These are phyloP conservation scores for Pseudachorutes palmiensis DNA, from an alignment of 1,140 invertebrate species.

Conservation along the genomic window DNA sequence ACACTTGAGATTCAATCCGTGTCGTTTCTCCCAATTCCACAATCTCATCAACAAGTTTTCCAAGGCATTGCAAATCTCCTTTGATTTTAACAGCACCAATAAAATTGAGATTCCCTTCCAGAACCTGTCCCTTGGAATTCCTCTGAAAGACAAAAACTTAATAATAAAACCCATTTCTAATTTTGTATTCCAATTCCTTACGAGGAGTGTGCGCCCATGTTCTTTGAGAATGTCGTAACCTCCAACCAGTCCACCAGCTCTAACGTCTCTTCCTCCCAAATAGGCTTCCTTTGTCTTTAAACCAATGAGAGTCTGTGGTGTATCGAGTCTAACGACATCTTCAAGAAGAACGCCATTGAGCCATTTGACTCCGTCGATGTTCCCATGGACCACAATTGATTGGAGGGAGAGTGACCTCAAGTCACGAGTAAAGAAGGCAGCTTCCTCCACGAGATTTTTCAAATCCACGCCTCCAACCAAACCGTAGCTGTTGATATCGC, in stretches of 20 bases:
- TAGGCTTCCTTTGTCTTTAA: not conserved
- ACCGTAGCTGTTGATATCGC: not conserved
- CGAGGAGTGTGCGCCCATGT: conserved; percentile 19
- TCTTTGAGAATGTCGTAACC: conserved; percentile 6
- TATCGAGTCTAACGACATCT: conserved; percentile 1
- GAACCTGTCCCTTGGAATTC: not conserved
- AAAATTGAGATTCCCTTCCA: not conserved
- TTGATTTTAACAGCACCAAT: conserved; percentile 2
- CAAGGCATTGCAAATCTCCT: conserved; percentile 16
- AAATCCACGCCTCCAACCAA: conserved; percentile 3
- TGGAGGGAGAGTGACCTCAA: conserved; percentile 13
- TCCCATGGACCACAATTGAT: not conserved
- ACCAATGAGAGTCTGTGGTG: conserved; percentile 8
- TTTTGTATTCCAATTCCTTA: too few species aligned
- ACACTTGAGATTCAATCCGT: not conserved
- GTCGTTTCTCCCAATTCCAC: not conserved
- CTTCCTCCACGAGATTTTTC: not conserved
- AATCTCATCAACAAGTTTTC: not conserved
- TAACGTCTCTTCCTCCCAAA: conserved; percentile 11
- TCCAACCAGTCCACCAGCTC: conserved; percentile 8
- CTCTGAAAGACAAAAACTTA: conserved; percentile 11
- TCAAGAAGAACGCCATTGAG: conserved; percentile 21
- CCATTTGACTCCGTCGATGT: conserved; percentile 1
- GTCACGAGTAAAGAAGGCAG: conserved; percentile 1
- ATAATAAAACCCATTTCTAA: not conserved